Evolutionary conservation across 2,888 invertebrate genomes (phyloP).

Genomic region (Agrilus mali): DNA sequence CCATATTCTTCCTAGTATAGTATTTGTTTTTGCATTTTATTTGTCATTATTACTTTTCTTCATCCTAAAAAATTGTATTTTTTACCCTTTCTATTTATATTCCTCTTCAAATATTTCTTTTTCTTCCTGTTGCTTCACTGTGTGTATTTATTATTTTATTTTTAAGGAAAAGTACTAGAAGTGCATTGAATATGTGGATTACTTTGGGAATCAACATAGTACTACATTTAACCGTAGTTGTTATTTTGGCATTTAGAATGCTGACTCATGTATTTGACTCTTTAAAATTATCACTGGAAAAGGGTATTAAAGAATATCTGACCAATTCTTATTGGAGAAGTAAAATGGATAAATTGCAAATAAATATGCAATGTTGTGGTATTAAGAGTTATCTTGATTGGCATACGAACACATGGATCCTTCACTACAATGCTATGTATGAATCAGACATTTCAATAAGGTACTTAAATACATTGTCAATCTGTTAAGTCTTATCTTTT

Average conservation of each 20-base stretch:
- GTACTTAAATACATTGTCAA: slow-evolving; percentile 20
- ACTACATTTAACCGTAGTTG: slow-evolving; percentile 26
- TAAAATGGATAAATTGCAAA: slow-evolving; percentile 45
- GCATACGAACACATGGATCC: slow-evolving; percentile 47
- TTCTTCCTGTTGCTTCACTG: no score
- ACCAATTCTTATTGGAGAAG: slow-evolving; percentile 44
- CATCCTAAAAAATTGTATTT: no score
- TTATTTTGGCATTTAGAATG: slow-evolving; percentile 24
- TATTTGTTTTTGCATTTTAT: no score
- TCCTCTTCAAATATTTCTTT: no score
- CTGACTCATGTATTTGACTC: slow-evolving; percentile 30
- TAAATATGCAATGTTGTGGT: slow-evolving; percentile 42
- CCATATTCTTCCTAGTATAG: no score
- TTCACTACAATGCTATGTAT: slow-evolving; percentile 33
- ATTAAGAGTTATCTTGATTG: slow-evolving; percentile 42
- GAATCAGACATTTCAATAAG: slow-evolving; percentile 21
- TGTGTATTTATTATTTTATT: slow-evolving; percentile 2
- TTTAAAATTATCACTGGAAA: slow-evolving; percentile 39
- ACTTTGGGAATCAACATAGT: slow-evolving; percentile 27
- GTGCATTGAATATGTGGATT: slow-evolving; percentile 27
- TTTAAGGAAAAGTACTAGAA: slow-evolving; percentile 31
- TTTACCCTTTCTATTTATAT: no score
- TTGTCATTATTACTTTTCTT: no score
- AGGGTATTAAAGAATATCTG: slow-evolving; percentile 44
- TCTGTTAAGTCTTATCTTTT: no score